Evolutionary conservation across 2,888 invertebrate species (phyloP), one percentile per base, ranked within the genome.

Genomic region (Tuta absoluta): DNA sequence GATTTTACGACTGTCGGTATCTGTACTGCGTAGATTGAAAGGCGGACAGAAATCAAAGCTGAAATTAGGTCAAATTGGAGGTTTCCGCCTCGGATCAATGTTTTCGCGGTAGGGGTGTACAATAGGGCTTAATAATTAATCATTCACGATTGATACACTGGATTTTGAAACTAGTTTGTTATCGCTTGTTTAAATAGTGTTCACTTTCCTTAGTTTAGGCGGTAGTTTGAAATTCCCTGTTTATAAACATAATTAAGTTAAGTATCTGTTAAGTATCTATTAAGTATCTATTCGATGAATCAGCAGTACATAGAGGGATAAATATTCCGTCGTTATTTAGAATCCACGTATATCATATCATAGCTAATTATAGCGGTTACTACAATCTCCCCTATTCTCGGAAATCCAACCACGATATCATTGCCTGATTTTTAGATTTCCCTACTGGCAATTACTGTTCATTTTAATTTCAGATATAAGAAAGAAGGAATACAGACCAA

Each of bases 331-430:
- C n/a, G 12, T n/a, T n/a, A 41, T 41, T 3, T 8, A 41, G 0
- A 14, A n/a, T 37, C 45, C 45, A 17, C 45, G 45, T n/a, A 45
- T 45, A 45, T 45, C 45, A 45, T 33, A 33, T 33, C 33, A 33
- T 33, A 10, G 17, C 17, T 5, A 14, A 14, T 75, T 73, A 48
- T 23, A 41, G 63, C 28, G 72, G 71, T 68, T 73, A 74, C 75
- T 76, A 74, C 73, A 81, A 79, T 81, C 78, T 76, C 77, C 79
- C 75, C 71, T 64, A 68, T 67, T 83, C 82, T 77, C 68, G 71
- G 78, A 81, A 84, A 78, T 74, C 73, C 70, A 70, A 71, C 73
- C 72, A 78, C 76, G 77, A 69, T 73, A 72, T 78, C 78, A 78
- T 77, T 77, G 72, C 69, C 69, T 67, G 60, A 71, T 74, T 73